Evolutionary conservation across 1,140 invertebrate species (phyloP), one percentile per base, ranked within the genome.

Genomic region (Eufriesea mexicana): DNA sequence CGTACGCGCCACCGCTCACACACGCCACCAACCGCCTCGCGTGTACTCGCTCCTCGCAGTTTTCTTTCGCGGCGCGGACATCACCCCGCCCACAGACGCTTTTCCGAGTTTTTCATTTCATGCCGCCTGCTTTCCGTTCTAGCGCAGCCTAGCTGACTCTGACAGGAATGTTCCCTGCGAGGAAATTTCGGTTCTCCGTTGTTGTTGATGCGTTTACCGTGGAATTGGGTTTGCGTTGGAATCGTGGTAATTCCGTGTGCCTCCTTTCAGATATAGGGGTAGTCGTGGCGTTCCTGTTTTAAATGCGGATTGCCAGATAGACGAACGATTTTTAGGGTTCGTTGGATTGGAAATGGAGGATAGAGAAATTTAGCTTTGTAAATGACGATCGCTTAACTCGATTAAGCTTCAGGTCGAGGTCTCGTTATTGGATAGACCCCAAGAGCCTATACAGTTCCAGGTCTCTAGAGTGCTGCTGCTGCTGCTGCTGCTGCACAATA

Each of bases 71-170:
- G 71, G 51, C 75, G 77, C 82, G 82, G 74, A 62, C 82, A 77
- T 70, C 66, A 57, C 82, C 61, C 76, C 83, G 75, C 70, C 86
- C 80, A 72, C 59, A 62, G 57, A 68, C 71, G 74, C 77, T 80
- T 87, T 89, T 82, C 74, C 85, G 88, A 90, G 89, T 89, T 91
- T 92, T 87, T 86, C 88, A 90, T 91, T 86, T 85, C 84, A 62
- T 79, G 76, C 79, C 59, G 25, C 80, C 89, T 87, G 79, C 90
- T 90, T 91, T 85, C 89, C 86, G 85, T 89, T 87, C 73, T 79
- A 78, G 85, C 82, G 1, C 84, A 78, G 68, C 62, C 42, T 20
- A 14, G 47, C 49, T n/a, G 49, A 23, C 35, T 25, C 9, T 10
- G 78, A 59, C 35, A 59, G 25, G 9, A 25, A 28, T 18, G 64